Base-by-base conservation (phyloP, 2,888 invertebrate genomes). In the Acutogordius australiensis region DNA sequence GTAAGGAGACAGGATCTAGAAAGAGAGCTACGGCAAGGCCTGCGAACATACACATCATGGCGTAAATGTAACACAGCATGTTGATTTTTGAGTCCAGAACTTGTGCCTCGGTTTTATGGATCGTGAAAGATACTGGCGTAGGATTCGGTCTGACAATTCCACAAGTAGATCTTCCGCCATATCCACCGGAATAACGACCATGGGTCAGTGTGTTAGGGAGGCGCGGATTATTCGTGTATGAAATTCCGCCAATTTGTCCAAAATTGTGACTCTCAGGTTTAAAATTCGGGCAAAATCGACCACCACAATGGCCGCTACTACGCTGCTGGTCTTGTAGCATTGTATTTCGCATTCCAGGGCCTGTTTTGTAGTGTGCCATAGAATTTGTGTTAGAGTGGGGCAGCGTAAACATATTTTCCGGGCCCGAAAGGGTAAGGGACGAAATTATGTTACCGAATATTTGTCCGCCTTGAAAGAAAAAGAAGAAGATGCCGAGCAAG, bases 371-470 rank as follows among this genome's bases (percentile, higher is more conserved):
- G 18, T 37, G 37, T 18, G 8, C 8, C 37, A 13, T 8, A 23
- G 8, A 8, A 23, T 51, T 51, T n/a, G 13, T 8, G 23, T 51
- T 23, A 4, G 51, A 4, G 8, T 8, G 8, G 4, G 51, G 51
- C 8, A 51, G 23, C 4, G 4, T 4, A 51, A 51, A 51, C 4
- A 51, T 51, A 21, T 51, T 23, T 21, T 8, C 23, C 23, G 23
- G 18, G 51, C 60, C 27, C 23, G 60, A 59, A 18, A 62, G 60
- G 23, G 61, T 57, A 4, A 59, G 21, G 26, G 56, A 62, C 2
- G 63, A 63, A 13, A 63, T 63, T 23, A 63, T 45, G 45, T 63
- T 63, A 13, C 63, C 63, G 27, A 45, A 63, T 21, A 63, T 60
- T 59, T 63, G 62, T 2, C 45, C 62, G 45, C 45, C 45, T 26